phyloP scores from a whole-genome alignment of 1,140 invertebrate genomes.

The Diorhabda sublineata region DNA sequence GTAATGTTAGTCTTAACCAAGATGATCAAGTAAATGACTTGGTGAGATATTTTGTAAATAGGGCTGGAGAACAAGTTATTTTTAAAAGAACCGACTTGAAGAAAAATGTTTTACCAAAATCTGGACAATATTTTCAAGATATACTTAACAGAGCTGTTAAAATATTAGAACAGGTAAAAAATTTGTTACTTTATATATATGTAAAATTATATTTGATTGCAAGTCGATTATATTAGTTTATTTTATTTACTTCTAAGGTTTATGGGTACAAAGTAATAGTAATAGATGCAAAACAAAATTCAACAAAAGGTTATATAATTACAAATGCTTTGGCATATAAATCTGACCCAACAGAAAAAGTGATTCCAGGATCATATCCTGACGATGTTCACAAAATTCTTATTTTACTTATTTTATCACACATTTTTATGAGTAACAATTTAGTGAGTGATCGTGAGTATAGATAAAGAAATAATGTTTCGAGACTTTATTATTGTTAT shows the following conservation, averaged over 20 bases:
- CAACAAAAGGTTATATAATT: constrained; percentile 31
- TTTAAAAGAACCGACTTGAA: constrained; percentile 32
- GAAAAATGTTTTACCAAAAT: constrained; percentile 30
- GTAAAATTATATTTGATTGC: no score
- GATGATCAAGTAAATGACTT: constrained; percentile 31
- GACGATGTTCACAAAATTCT: constrained; percentile 34
- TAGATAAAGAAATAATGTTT: not conserved
- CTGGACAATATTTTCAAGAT: constrained; percentile 26
- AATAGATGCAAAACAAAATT: constrained; percentile 24
- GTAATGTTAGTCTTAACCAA: constrained; percentile 10
- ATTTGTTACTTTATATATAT: not conserved
- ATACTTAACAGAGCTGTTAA: constrained; percentile 25
- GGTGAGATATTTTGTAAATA: constrained; percentile 33
- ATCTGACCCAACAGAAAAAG: constrained; percentile 23
- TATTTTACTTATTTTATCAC: constrained; percentile 34
- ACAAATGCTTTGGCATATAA: constrained; percentile 30
- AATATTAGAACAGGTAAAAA: constrained; percentile 29
- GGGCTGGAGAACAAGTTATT: constrained; percentile 26
- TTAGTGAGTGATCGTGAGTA: constrained; percentile 32
- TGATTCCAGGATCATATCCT: constrained; percentile 18
- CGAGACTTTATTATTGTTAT: no score
- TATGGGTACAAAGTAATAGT: constrained; percentile 38
- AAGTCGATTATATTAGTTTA: no score
- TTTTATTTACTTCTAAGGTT: constrained; percentile 26
- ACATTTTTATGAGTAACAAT: constrained; percentile 38